These are phyloP conservation scores for Netelia fuscicornis DNA, from an alignment of 2,888 invertebrate species.

Conservation along the genomic window DNA sequence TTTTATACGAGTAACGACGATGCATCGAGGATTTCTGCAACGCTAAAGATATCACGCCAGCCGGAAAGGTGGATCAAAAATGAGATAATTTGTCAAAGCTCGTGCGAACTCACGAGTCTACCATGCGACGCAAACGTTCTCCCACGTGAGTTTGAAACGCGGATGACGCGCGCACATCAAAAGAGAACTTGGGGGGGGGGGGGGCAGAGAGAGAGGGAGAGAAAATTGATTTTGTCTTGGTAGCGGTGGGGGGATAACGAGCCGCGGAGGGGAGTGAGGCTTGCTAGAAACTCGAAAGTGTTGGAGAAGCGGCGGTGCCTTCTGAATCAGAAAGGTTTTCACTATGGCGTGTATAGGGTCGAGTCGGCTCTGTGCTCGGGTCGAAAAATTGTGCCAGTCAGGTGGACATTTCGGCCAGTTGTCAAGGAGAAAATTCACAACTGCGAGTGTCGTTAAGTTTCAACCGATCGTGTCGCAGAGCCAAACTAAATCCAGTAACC, in stretches of 20 bases:
- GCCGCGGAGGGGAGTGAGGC: slow-evolving; percentile 56
- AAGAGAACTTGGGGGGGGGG: no score
- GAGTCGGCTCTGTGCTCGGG: slow-evolving; percentile 93
- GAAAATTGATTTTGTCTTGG: slow-evolving; percentile 36
- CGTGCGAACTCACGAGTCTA: no score
- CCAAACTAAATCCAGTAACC: slow-evolving; percentile 83
- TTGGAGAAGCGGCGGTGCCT: slow-evolving; percentile 70
- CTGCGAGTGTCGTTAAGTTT: slow-evolving; percentile 90
- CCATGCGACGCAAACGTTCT: no score
- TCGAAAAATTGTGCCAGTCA: slow-evolving; percentile 93
- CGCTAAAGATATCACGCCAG: no score
- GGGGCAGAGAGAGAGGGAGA: not conserved
- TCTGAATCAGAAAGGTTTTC: slow-evolving; percentile 90
- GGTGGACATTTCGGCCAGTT: slow-evolving; percentile 86
- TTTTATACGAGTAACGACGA: no score
- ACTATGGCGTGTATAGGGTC: slow-evolving; percentile 94
- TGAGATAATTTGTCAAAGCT: no score
- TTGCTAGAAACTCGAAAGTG: slow-evolving; percentile 80
- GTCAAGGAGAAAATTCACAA: slow-evolving; percentile 88
- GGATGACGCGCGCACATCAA: not conserved
- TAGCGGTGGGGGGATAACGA: slow-evolving; percentile 53
- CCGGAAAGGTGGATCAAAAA: no score
- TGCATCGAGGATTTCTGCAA: no score
- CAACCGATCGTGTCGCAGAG: slow-evolving; percentile 88
- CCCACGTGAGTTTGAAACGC: no score